phyloP scores from a whole-genome alignment of 2,797 vertebrate genomes.

The Hypotaenidia okinawae region DNA sequence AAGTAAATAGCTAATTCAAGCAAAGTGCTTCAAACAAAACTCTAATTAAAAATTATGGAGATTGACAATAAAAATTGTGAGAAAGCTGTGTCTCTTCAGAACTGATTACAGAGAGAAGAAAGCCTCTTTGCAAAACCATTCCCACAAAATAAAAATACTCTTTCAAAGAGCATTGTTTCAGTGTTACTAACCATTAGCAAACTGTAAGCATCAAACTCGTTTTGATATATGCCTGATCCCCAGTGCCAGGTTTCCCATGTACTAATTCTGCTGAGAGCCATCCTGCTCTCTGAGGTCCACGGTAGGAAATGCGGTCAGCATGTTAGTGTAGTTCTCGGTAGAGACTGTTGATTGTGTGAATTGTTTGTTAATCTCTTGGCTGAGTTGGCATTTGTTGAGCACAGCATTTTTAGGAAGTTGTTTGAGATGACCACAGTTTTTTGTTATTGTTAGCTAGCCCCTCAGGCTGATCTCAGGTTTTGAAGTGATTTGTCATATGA shows the following conservation, averaged over 20 bases:
- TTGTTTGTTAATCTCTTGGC: slow-evolving; percentile 47
- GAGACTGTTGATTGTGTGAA: slow-evolving; percentile 16
- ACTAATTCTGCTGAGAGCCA: neutral
- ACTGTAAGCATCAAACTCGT: neutral
- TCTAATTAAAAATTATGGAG: neutral
- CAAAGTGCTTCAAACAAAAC: neutral
- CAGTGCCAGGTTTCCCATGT: neutral
- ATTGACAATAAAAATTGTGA: neutral
- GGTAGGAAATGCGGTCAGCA: slow-evolving; percentile 20
- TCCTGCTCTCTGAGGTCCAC: neutral
- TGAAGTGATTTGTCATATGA: neutral
- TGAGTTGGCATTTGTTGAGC: neutral
- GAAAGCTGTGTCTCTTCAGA: neutral
- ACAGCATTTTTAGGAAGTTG: slow-evolving; percentile 31
- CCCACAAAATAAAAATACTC: neutral
- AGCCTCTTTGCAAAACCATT: neutral
- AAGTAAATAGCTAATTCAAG: neutral
- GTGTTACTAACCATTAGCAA: neutral
- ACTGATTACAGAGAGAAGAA: neutral
- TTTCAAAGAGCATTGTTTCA: neutral
- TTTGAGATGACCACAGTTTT: slow-evolving; percentile 13
- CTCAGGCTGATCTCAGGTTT: slow-evolving; percentile 22
- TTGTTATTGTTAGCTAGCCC: neutral
- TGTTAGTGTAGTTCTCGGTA: neutral
- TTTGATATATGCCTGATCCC: neutral